phyloP scores from a whole-genome alignment of 2,888 invertebrate species.

The Gortyna flavago region DNA sequence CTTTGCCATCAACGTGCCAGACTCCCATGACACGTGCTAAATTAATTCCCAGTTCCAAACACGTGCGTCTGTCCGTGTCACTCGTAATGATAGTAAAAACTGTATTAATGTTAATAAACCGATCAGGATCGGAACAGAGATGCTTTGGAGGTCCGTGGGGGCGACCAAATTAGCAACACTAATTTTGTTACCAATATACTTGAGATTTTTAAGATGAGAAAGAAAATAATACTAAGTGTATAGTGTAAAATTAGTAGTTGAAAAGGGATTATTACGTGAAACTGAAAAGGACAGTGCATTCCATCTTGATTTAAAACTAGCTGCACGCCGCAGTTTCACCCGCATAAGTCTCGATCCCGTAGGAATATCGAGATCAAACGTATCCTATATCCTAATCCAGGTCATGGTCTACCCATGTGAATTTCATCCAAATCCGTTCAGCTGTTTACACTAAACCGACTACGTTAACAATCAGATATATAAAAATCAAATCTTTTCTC shows the following conservation, averaged over 20 bases:
- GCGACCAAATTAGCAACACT: neutral
- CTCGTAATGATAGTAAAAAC: slow-evolving; percentile 61
- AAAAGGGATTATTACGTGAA: neutral
- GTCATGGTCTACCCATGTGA: too few relatives aligned
- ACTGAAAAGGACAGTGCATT: too few relatives aligned
- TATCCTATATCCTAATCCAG: too few relatives aligned
- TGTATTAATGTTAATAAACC: slow-evolving; percentile 28
- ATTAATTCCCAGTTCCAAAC: slow-evolving; percentile 56
- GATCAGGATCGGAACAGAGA: slow-evolving; percentile 22
- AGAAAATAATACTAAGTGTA: neutral
- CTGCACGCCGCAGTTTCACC: too few relatives aligned
- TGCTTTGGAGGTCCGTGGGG: slow-evolving; percentile 1
- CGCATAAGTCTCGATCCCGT: too few relatives aligned
- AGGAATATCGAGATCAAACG: too few relatives aligned
- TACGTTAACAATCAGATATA: too few relatives aligned
- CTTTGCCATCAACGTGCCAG: slow-evolving; percentile 45
- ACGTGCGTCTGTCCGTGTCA: slow-evolving; percentile 57
- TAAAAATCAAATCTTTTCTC: too few relatives aligned
- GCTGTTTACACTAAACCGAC: too few relatives aligned
- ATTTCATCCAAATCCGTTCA: too few relatives aligned
- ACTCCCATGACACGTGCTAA: slow-evolving; percentile 56
- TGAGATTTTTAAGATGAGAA: too few relatives aligned
- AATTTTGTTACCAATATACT: slow-evolving; percentile 5
- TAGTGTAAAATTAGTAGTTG: neutral
- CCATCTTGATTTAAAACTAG: neutral